A percentile compares a stretch with the other conserved stretches of the same genome.
phyloP scores from a whole-genome alignment of 1,140 invertebrate species.

The Pseudomyrmex gracilis region DNA sequence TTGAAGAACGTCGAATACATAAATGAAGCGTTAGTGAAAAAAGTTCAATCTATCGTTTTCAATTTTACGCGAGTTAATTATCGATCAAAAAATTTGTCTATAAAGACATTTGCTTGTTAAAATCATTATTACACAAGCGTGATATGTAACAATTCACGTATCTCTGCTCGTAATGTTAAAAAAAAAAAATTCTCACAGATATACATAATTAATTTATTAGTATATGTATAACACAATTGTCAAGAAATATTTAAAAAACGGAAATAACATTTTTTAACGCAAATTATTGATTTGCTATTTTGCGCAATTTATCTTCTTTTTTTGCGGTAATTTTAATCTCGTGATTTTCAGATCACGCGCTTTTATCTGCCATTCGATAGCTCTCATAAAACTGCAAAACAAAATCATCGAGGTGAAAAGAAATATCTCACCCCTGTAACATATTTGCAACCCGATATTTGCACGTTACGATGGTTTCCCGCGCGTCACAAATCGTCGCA shows the following conservation, averaged over 20 bases:
- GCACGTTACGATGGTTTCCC: not conserved
- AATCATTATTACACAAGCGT: not conserved
- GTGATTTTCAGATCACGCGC: not conserved
- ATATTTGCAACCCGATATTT: not conserved
- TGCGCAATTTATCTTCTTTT: not conserved
- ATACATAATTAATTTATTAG: not conserved
- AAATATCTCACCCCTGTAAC: not conserved
- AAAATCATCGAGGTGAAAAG: not conserved
- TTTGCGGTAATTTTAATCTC: not conserved
- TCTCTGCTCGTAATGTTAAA: not conserved
- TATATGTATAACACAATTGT: not conserved
- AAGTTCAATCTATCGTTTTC: not conserved
- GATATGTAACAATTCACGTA: not conserved
- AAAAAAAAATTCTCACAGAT: not conserved
- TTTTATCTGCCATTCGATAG: not conserved
- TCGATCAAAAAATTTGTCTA: not conserved
- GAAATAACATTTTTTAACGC: no score
- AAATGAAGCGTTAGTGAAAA: not conserved
- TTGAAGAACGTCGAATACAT: not conserved
- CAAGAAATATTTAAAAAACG: not conserved
- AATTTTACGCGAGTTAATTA: not conserved
- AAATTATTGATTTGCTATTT: not conserved
- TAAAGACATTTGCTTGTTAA: constrained; percentile 1
- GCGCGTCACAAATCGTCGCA: no score
- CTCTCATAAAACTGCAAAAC: not conserved